Percentiles rank a stretch among this genome's conserved stretches.
These are phyloP conservation scores for Pachypsylla venusta DNA, from an alignment of 1,140 invertebrate genomes.

Conservation along the genomic window DNA sequence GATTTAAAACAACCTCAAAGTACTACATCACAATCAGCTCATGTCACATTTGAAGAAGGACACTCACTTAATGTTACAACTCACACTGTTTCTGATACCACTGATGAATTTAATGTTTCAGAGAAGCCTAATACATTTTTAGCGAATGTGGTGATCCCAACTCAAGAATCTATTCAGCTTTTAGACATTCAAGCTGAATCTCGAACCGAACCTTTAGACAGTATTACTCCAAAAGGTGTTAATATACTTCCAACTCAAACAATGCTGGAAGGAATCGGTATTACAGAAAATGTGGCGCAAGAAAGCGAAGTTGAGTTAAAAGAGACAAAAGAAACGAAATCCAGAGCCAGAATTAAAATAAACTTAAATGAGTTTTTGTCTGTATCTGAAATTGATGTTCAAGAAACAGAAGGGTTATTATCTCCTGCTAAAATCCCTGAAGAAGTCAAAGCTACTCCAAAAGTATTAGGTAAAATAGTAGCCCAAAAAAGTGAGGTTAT, in stretches of 20 bases:
- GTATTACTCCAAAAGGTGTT: background rate
- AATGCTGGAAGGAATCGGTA: background rate
- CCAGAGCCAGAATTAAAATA: conserved; percentile 40
- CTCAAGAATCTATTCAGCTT: conserved; percentile 17
- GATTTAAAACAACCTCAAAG: conserved; percentile 13
- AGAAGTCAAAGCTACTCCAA: conserved; percentile 32
- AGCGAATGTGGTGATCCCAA: conserved; percentile 13
- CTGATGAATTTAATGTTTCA: conserved; percentile 8
- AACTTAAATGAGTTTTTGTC: conserved; percentile 43
- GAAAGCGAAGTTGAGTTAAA: background rate
- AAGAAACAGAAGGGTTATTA: conserved; percentile 44
- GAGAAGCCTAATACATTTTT: conserved; percentile 1
- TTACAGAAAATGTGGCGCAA: background rate
- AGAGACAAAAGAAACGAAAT: background rate
- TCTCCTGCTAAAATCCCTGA: conserved; percentile 31
- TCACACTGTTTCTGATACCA: background rate
- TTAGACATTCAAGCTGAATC: conserved; percentile 13
- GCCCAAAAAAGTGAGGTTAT: conserved; percentile 25
- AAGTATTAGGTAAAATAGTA: conserved; percentile 35
- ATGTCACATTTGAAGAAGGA: conserved; percentile 17
- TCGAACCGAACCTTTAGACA: background rate
- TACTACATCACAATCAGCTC: conserved; percentile 11
- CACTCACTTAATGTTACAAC: conserved; percentile 18
- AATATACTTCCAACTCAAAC: background rate
- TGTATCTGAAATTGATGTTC: conserved; percentile 39